phyloP scores from a whole-genome alignment of 2,797 vertebrate genomes.

The Fistularia tabacaria region DNA sequence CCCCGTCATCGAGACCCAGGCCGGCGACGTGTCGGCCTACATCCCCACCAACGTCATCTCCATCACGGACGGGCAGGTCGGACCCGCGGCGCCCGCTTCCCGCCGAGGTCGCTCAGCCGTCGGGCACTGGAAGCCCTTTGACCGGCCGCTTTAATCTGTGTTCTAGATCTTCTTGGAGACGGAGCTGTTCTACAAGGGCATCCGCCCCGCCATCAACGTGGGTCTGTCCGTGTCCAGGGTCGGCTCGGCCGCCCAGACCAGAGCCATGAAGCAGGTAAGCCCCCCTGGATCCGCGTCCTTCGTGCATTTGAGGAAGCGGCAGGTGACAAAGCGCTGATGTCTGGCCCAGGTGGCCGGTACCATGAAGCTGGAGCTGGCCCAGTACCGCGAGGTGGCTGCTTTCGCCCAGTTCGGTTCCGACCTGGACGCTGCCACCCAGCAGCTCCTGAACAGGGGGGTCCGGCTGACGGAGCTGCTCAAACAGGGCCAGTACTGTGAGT shows the following conservation, averaged over 20 bases:
- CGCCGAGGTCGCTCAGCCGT: neutral
- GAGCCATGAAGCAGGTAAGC: constrained; percentile 95
- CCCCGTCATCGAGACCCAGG: constrained; percentile 97
- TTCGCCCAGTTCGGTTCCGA: constrained; percentile 98
- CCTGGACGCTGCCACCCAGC: constrained; percentile 95
- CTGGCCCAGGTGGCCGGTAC: constrained; percentile 90
- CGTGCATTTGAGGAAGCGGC: neutral
- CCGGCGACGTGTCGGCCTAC: constrained; percentile 98
- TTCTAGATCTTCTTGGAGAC: constrained; percentile 97
- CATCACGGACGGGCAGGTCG: constrained; percentile 97
- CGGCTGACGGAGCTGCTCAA: constrained; percentile 96
- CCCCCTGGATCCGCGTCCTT: neutral
- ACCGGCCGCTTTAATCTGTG: neutral
- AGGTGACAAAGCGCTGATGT: neutral
- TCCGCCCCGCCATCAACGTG: constrained; percentile 96
- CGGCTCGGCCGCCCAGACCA: constrained; percentile 97
- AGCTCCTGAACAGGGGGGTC: constrained; percentile 94
- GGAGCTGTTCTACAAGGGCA: constrained; percentile 98
- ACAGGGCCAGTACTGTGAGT: constrained; percentile 92
- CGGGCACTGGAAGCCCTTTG: no score
- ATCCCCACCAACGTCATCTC: constrained; percentile 99
- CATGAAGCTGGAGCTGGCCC: constrained; percentile 96
- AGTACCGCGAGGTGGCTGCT: constrained; percentile 96
- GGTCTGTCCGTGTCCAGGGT: constrained; percentile 98
- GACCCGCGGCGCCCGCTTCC: neutral